These are phyloP conservation scores for Alca torda DNA, from an alignment of 2,797 vertebrate genomes.

Conservation along the genomic window DNA sequence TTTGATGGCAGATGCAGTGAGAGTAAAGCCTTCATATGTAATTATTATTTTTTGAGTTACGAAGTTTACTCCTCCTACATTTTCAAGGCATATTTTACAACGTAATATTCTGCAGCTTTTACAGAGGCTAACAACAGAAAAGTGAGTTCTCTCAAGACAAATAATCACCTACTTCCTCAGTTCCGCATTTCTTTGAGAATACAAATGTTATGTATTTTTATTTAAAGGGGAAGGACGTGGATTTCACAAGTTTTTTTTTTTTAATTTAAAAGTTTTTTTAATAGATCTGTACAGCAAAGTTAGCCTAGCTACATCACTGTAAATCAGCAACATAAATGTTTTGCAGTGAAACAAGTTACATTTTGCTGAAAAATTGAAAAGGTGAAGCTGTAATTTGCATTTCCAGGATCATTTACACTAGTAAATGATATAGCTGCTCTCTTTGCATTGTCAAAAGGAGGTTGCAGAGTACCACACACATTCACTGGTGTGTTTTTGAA, in stretches of 20 bases:
- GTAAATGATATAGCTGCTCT: background rate
- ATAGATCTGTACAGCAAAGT: background rate
- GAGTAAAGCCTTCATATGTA: background rate
- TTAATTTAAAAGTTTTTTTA: background rate
- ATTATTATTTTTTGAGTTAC: background rate
- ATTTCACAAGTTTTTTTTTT: background rate
- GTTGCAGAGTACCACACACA: background rate
- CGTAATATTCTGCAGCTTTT: background rate
- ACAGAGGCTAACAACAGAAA: background rate
- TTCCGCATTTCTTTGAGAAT: rapidly evolving
- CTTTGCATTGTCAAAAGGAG: background rate
- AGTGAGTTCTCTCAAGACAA: background rate
- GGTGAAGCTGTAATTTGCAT: background rate
- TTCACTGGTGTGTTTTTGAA: background rate
- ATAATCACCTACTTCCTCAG: background rate
- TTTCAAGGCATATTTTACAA: background rate
- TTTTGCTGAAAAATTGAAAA: background rate
- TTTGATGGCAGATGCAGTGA: background rate
- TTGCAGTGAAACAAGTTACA: background rate
- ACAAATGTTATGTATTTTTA: background rate
- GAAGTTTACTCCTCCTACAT: background rate
- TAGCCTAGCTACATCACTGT: background rate
- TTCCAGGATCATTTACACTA: background rate
- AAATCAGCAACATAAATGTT: background rate
- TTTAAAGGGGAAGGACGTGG: background rate